Percentiles rank a stretch among this genome's conserved stretches.
Conservation (phyloP, 1,140 invertebrate genomes). For the Sinonovacula constricta region DNA sequence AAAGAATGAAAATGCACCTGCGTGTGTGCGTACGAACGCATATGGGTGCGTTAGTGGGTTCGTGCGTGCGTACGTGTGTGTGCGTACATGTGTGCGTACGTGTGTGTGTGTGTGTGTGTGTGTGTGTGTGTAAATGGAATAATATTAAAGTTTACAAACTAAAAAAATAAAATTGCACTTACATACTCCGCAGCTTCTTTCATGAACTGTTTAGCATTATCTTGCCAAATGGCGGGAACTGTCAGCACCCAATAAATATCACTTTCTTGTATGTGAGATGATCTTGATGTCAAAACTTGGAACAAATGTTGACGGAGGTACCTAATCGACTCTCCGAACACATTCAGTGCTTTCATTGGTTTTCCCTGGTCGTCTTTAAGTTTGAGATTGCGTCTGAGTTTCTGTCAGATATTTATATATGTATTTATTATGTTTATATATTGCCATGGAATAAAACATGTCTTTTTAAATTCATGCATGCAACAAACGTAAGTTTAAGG, state of each 20-base stretch:
- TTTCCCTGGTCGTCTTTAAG: slow-evolving; percentile 10
- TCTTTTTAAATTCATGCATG: no score
- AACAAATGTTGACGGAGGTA: slow-evolving; percentile 20
- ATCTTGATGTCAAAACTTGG: neutral
- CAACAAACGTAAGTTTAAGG: no score
- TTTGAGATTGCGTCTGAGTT: neutral
- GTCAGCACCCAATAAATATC: slow-evolving; percentile 34
- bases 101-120: no score
- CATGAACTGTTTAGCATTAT: slow-evolving; percentile 40
- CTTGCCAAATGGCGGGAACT: slow-evolving; percentile 39
- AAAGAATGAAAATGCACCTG: no score
- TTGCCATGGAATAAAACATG: no score
- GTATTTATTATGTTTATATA: no score
- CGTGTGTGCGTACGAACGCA: no score
- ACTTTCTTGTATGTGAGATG: neutral
- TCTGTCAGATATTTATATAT: no score
- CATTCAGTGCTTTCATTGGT: slow-evolving; percentile 13
- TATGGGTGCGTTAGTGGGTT: no score
- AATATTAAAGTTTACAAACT: no score
- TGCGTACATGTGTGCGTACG: neutral
- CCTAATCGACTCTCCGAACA: slow-evolving; percentile 22
- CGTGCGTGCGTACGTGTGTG: no score
- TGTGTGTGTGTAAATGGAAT: no score
- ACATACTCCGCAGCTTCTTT: slow-evolving; percentile 28
- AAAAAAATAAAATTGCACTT: neutral